Evolutionary conservation across 2,797 vertebrate species (phyloP).

Genomic region (Phataginus tricuspis): DNA sequence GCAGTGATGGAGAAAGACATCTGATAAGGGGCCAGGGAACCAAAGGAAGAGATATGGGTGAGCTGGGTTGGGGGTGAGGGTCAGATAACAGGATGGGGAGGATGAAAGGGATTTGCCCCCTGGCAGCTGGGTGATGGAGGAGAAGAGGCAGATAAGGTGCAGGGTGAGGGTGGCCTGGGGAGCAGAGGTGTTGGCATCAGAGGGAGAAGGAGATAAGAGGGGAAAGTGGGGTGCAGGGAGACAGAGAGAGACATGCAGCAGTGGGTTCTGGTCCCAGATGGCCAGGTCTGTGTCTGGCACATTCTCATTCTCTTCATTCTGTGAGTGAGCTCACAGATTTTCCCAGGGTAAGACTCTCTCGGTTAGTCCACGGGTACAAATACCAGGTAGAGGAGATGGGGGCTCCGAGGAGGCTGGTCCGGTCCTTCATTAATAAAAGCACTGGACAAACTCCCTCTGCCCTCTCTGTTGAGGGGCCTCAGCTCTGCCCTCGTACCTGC

Average conservation of each 20-base stretch:
- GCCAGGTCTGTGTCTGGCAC: not conserved
- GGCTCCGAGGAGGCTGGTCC: not conserved
- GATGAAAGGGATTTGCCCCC: conserved; percentile 47
- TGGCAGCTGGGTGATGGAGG: not conserved
- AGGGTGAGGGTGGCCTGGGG: not conserved
- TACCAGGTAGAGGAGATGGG: not conserved
- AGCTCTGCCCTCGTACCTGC: too few relatives aligned
- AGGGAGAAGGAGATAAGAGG: conserved; percentile 9
- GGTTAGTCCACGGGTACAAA: not conserved
- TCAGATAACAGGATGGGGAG: not conserved
- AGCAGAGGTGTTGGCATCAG: not conserved
- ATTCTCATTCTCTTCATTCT: not conserved
- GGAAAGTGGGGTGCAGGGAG: not conserved
- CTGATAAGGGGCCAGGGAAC: conserved; percentile 29
- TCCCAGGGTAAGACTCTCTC: not conserved
- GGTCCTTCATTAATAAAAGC: not conserved
- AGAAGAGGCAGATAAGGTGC: not conserved
- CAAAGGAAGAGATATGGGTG: not conserved
- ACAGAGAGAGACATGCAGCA: rapidly evolving
- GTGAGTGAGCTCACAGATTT: not conserved
- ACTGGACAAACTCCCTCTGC: not conserved
- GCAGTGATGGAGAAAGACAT: conserved; percentile 14
- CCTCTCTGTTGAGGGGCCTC: not conserved
- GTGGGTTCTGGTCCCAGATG: not conserved
- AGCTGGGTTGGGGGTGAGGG: not conserved